Evolutionary conservation across 2,113 vertebrate species (phyloP).

Genomic region (Dipodomys stephensi): DNA sequence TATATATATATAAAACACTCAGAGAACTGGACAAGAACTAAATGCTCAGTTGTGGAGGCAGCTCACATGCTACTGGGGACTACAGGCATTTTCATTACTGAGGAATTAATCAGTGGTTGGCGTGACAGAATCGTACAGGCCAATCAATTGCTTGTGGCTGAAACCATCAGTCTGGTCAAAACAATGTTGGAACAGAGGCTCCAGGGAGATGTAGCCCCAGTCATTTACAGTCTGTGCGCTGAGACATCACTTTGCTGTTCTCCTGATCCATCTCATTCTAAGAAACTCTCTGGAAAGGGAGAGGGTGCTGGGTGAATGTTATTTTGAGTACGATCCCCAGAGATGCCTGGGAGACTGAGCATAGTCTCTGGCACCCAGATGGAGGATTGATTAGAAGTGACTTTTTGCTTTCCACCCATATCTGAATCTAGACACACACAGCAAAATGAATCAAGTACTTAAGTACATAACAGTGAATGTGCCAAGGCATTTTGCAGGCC

Average conservation of each 20-base stretch:
- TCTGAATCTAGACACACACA: neutral
- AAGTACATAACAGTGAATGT: neutral
- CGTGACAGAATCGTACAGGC: slow-evolving; percentile 70
- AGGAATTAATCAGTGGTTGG: slow-evolving; percentile 73
- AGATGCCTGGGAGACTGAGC: neutral
- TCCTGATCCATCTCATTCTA: neutral
- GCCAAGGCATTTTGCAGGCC: neutral
- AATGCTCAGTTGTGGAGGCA: slow-evolving; percentile 44
- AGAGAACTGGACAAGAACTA: slow-evolving; percentile 50
- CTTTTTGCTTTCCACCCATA: neutral
- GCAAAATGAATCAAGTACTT: slow-evolving; percentile 3
- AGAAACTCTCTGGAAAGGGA: neutral
- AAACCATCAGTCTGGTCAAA: slow-evolving; percentile 74
- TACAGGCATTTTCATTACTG: slow-evolving; percentile 57
- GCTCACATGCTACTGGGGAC: neutral
- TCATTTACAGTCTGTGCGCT: slow-evolving; percentile 44
- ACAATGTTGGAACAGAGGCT: slow-evolving; percentile 63
- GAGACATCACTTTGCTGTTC: neutral
- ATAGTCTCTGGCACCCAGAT: neutral
- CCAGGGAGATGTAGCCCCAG: neutral
- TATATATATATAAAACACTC: slow-evolving; percentile 57
- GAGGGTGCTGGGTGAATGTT: neutral
- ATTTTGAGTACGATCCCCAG: neutral
- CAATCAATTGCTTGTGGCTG: slow-evolving; percentile 71
- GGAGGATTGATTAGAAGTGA: neutral